phyloP scores from a whole-genome alignment of 2,113 vertebrate genomes.

The Leucopsar rothschildi region DNA sequence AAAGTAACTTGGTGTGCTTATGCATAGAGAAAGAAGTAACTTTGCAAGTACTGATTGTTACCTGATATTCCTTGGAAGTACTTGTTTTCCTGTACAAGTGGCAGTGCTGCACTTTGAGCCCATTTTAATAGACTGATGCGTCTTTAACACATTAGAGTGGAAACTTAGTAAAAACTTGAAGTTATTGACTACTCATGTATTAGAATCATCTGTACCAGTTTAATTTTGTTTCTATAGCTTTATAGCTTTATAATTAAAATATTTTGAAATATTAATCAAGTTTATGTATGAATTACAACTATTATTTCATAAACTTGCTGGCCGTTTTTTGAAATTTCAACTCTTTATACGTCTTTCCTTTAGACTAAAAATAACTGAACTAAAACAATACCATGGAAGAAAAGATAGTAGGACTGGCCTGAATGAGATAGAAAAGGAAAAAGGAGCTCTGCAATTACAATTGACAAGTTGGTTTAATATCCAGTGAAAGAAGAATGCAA shows the following conservation, averaged over 20 bases:
- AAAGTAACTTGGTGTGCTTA: background rate
- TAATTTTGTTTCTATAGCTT: background rate
- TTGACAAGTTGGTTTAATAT: conserved; percentile 78
- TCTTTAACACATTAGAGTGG: background rate
- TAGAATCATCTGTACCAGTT: background rate
- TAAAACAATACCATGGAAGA: background rate
- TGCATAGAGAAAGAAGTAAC: background rate
- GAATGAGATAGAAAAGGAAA: background rate
- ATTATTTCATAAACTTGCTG: background rate
- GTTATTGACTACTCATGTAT: background rate
- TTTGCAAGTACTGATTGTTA: background rate
- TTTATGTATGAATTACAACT: background rate
- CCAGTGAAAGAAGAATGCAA: conserved; percentile 38
- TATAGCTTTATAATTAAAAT: background rate
- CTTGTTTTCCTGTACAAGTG: background rate
- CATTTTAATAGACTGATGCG: background rate
- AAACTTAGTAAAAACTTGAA: background rate
- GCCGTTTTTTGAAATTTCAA: background rate
- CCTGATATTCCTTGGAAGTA: background rate
- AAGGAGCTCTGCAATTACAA: conserved; percentile 33
- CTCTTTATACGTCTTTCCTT: background rate
- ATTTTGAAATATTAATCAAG: background rate
- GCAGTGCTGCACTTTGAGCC: background rate
- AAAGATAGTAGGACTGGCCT: background rate
- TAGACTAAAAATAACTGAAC: conserved; percentile 11